Evolutionary conservation across 2,888 invertebrate genomes (phyloP), one percentile per base, ranked within the genome.

Genomic region (Caenorhabditis sp.): DNA sequence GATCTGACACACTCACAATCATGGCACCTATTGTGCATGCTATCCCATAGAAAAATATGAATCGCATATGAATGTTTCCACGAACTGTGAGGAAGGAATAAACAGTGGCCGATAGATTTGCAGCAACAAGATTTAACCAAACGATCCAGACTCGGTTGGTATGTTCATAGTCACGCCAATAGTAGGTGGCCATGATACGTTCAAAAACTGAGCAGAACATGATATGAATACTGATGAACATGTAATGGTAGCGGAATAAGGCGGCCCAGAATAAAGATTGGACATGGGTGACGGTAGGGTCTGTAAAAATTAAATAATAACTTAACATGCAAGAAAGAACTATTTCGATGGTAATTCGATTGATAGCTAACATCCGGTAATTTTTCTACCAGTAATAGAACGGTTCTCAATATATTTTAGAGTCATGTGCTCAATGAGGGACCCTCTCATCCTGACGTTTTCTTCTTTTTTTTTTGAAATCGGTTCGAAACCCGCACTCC

Each of bases 81-180:
- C 52, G 38, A 20, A 58, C 50, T 7, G 70, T 62, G 1, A 70
- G 17, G n/a, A 70, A 63, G 0, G 70, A 59, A 21, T 60, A 70
- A 12, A 52, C 25, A 1, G 26, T 3, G 1, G 70, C 66, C 12
- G 60, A 20, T 1, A 63, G 25, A 21, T 54, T 59, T 7, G 64
- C 63, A 12, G 23, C 2, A 1, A 14, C 4, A 10, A 67, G 59
- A 12, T 63, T 21, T 4, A 26, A 3, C 1, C 52, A 21, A 4
- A 66, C 31, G 0, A 70, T 67, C 63, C 63, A 70, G 26, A 31
- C 10, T 5, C 70, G 63, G 1, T 59, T 31, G 7, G 54, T 63
- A 38, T 63, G 59, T 26, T 70, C 70, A 52, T 70, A 70, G 52
- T 70, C 70, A 31, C 70, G 64, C 57, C 12, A 64, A 61, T 27